Evolutionary conservation across 2,797 vertebrate species (phyloP).

Genomic region (Cirrhinus mrigala): DNA sequence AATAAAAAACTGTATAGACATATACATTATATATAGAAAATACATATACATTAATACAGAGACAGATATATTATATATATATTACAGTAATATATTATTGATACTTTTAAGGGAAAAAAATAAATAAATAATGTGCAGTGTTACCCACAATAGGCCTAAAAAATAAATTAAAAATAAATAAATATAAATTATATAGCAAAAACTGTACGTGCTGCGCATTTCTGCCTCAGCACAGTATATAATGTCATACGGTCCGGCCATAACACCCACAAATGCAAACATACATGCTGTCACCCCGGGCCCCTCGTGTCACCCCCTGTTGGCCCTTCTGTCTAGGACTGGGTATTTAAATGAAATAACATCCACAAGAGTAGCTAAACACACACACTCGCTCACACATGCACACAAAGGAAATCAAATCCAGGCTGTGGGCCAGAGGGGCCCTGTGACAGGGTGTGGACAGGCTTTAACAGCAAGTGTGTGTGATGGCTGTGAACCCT

Average conservation of each 20-base stretch:
- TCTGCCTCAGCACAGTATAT: not conserved
- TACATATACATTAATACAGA: too few relatives aligned
- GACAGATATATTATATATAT: too few relatives aligned
- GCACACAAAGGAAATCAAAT: constrained; percentile 38
- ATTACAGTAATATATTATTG: too few relatives aligned
- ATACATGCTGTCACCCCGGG: constrained; percentile 11
- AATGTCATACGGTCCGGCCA: not conserved
- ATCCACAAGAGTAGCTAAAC: constrained; percentile 18
- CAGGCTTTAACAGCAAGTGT: not conserved
- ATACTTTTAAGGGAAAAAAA: too few relatives aligned
- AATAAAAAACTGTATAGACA: too few relatives aligned
- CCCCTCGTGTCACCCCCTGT: constrained; percentile 1
- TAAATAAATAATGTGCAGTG: not conserved
- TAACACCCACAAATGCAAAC: constrained; percentile 12
- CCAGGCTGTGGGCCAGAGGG: constrained; percentile 16
- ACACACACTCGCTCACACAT: constrained; percentile 4
- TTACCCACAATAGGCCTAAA: not conserved
- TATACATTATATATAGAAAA: too few relatives aligned
- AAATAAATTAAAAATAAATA: too few relatives aligned
- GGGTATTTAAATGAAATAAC: constrained; percentile 35
- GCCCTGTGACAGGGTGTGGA: constrained; percentile 28
- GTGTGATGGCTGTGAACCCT: not conserved
- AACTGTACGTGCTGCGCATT: not conserved
- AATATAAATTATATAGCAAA: not conserved
- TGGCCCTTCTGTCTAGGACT: constrained; percentile 18